Evolutionary conservation across 2,797 vertebrate genomes (phyloP), one percentile per base, ranked within the genome.

Genomic region (Delichon dasypus): DNA sequence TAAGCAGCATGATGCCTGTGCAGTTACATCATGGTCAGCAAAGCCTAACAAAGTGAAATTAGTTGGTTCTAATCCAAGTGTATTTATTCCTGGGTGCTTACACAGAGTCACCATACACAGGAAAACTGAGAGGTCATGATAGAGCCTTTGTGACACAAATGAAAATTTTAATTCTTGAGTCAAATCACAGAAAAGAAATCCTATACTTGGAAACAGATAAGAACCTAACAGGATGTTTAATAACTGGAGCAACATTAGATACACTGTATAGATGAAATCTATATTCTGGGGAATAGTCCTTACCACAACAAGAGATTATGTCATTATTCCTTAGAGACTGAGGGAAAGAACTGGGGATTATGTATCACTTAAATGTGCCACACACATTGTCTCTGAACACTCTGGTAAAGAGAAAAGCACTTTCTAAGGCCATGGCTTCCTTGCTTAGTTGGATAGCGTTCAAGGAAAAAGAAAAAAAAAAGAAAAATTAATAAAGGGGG

Each of bases 351-450:
- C 66, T 79, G 47, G 76, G 66, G 75, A 92, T 96, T 96, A 81
- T 80, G 38, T 83, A 90, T 79, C 88, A 84, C 75, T 96, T 95
- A 77, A 83, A 64, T 79, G 67, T 95, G 85, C 85, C 94, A 95
- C 93, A 93, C 92, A 91, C 75, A 89, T 81, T 96, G 88, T 89
- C 77, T 97, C 73, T 90, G 40, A 75, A 72, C 62, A 74, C 57
- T 94, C 53, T 93, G 58, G 80, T 80, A 85, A 78, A 85, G 51
- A 70, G 54, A 93, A 95, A 93, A 96, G 57, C 2, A 2, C 42
- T 88, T 94, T 91, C 78, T 82, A 88, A 88, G 77, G 71, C 85
- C 50, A 66, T 45, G 62, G 61, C 78, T 93, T 92, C 85, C 54
- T 96, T 51, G 71, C 71, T 91, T 74, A 80, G 53, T 67, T 95